Percentiles rank a stretch among this genome's conserved stretches.
Conservation (phyloP, 2,113 vertebrate species). For the Carassius auratus region DNA sequence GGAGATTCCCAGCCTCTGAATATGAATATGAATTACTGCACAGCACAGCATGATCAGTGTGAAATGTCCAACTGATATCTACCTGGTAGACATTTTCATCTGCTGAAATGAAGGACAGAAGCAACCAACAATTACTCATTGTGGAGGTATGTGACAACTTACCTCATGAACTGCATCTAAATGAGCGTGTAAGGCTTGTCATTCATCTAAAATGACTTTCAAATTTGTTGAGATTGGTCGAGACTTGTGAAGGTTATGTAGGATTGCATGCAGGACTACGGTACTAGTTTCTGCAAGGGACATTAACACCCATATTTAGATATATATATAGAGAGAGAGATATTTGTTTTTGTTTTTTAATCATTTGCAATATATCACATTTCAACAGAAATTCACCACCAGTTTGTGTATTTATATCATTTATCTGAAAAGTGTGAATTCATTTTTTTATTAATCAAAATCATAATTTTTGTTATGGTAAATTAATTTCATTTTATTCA, state of each 20-base stretch:
- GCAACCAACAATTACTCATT: constrained; percentile 27
- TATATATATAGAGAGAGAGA: not conserved
- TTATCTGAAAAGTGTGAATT: not conserved
- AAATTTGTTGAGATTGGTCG: constrained; percentile 10
- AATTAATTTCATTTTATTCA: no score
- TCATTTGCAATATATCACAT: not conserved
- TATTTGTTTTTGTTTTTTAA: not conserved
- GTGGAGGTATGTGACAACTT: constrained; percentile 17
- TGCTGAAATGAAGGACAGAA: constrained; percentile 7
- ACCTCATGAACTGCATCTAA: constrained; percentile 33
- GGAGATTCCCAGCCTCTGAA: not conserved
- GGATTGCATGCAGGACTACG: not conserved
- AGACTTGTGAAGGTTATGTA: not conserved
- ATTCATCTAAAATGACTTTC: constrained; percentile 21
- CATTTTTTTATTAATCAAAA: not conserved
- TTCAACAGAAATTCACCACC: not conserved
- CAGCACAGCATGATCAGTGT: constrained; percentile 11
- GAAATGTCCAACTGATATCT: constrained; percentile 3
- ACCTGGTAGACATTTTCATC: constrained; percentile 29
- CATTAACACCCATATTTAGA: not conserved
- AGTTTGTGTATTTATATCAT: not conserved
- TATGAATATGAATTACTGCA: constrained; percentile 19
- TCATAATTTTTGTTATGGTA: no score
- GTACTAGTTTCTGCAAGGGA: not conserved
- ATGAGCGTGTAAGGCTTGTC: constrained; percentile 6